These are phyloP conservation scores for Tenrec ecaudatus DNA, from an alignment of 2,113 vertebrate species.

Conservation along the genomic window DNA sequence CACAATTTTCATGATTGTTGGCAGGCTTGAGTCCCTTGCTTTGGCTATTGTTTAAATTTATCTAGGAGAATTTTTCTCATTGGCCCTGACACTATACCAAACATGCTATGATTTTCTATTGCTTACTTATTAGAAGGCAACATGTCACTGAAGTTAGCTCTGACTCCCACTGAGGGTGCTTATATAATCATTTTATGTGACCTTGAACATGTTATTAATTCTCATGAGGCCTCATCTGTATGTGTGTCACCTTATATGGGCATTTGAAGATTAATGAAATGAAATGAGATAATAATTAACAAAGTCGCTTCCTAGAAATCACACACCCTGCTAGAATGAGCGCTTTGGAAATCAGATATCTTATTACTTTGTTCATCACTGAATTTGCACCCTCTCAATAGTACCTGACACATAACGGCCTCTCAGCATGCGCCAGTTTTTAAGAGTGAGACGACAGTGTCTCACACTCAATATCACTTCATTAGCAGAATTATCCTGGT, in stretches of 20 bases:
- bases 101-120: not conserved
- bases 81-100: not conserved
- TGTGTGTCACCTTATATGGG: not conserved
- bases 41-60: not conserved
- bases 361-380: not conserved
- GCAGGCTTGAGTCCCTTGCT: not conserved
- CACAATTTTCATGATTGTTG: not conserved
- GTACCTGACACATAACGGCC: not conserved
- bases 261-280: not conserved
- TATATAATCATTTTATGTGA: not conserved
- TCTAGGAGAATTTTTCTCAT: not conserved
- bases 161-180: not conserved
- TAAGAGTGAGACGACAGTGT: not conserved
- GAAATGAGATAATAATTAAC: not conserved
- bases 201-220: not conserved
- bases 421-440: not conserved
- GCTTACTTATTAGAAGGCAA: not conserved
- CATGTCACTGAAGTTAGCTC: not conserved
- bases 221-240: not conserved
- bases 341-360: not conserved
- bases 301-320: not conserved
- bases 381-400: not conserved
- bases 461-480: not conserved
- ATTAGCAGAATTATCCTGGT: not conserved
- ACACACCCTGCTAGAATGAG: not conserved